Percentiles rank a stretch among this genome's conserved stretches.
Evolutionary conservation across 2,113 vertebrate species (phyloP).

Genomic region (Podarcis muralis): DNA sequence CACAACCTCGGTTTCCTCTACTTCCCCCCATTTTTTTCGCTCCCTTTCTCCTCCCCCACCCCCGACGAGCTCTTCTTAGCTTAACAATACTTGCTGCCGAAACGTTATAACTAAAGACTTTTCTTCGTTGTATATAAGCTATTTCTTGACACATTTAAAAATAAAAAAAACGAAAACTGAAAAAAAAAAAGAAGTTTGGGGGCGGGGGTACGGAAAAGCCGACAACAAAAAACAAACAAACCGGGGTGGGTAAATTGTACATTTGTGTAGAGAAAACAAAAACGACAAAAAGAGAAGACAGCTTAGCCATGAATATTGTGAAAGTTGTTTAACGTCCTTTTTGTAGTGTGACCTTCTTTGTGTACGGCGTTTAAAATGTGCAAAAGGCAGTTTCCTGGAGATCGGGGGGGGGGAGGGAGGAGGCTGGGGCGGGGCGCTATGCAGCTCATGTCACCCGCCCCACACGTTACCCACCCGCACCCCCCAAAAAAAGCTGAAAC

Average conservation of each 20-base stretch:
- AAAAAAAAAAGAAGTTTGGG: background rate
- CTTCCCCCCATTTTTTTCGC: slow-evolving; percentile 17
- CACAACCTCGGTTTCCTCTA: slow-evolving; percentile 4
- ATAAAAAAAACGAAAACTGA: slow-evolving; percentile 9
- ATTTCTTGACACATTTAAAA: slow-evolving; percentile 88
- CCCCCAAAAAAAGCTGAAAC: slow-evolving; percentile 51
- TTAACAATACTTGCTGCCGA: slow-evolving; percentile 74
- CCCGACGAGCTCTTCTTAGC: slow-evolving; percentile 59
- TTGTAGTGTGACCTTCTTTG: slow-evolving; percentile 93
- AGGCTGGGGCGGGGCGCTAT: slow-evolving; percentile 34
- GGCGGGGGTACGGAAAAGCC: background rate
- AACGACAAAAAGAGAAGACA: slow-evolving; percentile 65
- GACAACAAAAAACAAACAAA: slow-evolving; percentile 60
- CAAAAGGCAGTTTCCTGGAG: slow-evolving; percentile 81
- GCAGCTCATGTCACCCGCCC: background rate
- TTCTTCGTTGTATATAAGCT: slow-evolving; percentile 89
- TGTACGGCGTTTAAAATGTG: slow-evolving; percentile 91
- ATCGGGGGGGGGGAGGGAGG: slow-evolving; percentile 48
- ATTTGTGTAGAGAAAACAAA: slow-evolving; percentile 68
- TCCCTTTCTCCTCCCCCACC: slow-evolving; percentile 37
- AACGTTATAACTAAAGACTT: slow-evolving; percentile 74
- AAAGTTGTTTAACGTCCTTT: slow-evolving; percentile 88
- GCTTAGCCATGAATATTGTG: slow-evolving; percentile 95
- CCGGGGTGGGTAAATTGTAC: slow-evolving; percentile 49
- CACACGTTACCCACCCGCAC: slow-evolving; percentile 14